A percentile compares a stretch with the other conserved stretches of the same genome.
Evolutionary conservation across 2,113 vertebrate species (phyloP).

Genomic region (Myiozetetes cayanensis): DNA sequence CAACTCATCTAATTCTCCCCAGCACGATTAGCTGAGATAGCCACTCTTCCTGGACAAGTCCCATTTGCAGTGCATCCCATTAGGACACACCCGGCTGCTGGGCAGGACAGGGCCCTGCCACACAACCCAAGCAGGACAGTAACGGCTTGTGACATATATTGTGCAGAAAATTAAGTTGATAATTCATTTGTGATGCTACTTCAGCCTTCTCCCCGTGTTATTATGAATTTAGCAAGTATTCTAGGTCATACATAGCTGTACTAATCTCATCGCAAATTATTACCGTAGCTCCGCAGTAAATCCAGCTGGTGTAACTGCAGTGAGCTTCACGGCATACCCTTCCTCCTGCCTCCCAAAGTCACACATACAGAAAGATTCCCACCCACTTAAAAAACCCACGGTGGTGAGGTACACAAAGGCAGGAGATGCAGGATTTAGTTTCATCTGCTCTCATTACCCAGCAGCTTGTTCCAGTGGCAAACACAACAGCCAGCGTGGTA

Average conservation of each 20-base stretch:
- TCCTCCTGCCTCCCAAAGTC: background rate
- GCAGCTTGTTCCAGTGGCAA: background rate
- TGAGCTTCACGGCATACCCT: background rate
- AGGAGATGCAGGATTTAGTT: background rate
- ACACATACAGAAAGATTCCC: background rate
- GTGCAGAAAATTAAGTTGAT: conserved; percentile 20
- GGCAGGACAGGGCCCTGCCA: background rate
- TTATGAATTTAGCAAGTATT: conserved; percentile 35
- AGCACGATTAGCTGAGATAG: conserved; percentile 56
- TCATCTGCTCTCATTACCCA: background rate
- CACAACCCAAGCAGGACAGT: background rate
- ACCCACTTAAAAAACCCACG: background rate
- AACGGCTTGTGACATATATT: background rate
- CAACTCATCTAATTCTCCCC: conserved; percentile 42
- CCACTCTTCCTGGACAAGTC: background rate
- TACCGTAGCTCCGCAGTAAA: background rate
- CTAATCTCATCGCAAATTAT: conserved; percentile 25
- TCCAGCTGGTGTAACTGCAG: conserved; percentile 18
- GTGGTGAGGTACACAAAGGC: background rate
- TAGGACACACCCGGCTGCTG: background rate
- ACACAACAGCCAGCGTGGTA: rapidly evolving
- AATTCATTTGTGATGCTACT: conserved; percentile 39
- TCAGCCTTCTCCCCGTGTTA: background rate
- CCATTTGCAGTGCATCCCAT: background rate
- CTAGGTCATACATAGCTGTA: background rate